Evolutionary conservation across 2,888 invertebrate genomes (phyloP).

Genomic region (Empis stercorea): DNA sequence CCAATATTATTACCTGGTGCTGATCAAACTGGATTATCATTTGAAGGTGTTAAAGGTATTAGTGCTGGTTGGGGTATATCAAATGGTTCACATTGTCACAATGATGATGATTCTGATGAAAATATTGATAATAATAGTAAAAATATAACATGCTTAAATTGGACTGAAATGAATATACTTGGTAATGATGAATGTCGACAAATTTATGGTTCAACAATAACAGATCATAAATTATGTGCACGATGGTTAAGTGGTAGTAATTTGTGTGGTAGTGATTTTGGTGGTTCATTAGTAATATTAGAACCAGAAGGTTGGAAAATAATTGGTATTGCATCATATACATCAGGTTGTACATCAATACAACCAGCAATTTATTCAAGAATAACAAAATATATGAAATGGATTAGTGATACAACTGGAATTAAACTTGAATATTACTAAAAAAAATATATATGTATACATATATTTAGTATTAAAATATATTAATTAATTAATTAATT

Average conservation of each 20-base stretch:
- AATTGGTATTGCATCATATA: slow-evolving; percentile 6
- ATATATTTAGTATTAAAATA: too few species aligned
- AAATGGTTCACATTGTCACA: background rate
- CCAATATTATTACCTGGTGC: slow-evolving; percentile 2
- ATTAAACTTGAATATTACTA: slow-evolving; percentile 1
- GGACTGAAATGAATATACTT: slow-evolving; percentile 3
- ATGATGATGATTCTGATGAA: background rate
- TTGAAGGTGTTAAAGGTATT: slow-evolving; percentile 7
- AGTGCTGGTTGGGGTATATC: slow-evolving; percentile 6
- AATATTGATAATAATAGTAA: background rate
- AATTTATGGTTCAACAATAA: slow-evolving; percentile 3
- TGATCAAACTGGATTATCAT: slow-evolving; percentile 5
- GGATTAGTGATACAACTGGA: slow-evolving; percentile 6
- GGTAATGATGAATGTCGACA: slow-evolving; percentile 3
- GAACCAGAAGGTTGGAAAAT: slow-evolving; percentile 7
- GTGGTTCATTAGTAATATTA: slow-evolving; percentile 4
- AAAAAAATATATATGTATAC: background rate
- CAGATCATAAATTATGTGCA: slow-evolving; percentile 2
- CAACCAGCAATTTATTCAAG: slow-evolving; percentile 6
- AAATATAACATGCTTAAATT: background rate
- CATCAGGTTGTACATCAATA: slow-evolving; percentile 3
- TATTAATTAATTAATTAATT: too few species aligned
- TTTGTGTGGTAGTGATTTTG: slow-evolving; percentile 7
- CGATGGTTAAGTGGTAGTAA: slow-evolving; percentile 1
- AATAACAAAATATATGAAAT: slow-evolving; percentile 5